Conservation (phyloP, 2,797 vertebrate species). For the Amblyopsis hoosieri region DNA sequence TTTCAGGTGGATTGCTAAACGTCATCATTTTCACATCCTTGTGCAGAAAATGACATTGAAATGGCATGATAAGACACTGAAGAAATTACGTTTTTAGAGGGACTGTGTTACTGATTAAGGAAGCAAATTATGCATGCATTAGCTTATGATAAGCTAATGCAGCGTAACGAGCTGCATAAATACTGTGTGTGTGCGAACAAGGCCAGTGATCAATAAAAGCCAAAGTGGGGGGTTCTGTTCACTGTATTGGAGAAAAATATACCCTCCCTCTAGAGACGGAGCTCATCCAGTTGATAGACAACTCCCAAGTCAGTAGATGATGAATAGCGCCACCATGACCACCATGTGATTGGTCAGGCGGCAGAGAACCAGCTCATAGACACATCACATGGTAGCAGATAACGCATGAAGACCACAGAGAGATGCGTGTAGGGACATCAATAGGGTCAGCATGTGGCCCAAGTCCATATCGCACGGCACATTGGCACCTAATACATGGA, state of each 20-base stretch:
- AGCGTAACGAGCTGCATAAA: not conserved
- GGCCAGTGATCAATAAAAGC: slow-evolving; percentile 33
- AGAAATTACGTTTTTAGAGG: too few relatives aligned
- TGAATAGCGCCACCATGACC: not conserved
- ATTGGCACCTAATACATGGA: slow-evolving; percentile 3
- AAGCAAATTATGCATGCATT: too few relatives aligned
- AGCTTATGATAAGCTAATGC: not conserved
- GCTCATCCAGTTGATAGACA: slow-evolving; percentile 32
- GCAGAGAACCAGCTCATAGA: slow-evolving; percentile 35
- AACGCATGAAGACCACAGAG: too few relatives aligned
- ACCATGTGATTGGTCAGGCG: slow-evolving; percentile 11
- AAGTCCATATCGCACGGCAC: slow-evolving; percentile 16
- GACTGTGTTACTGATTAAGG: too few relatives aligned
- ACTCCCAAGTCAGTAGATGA: slow-evolving; percentile 25
- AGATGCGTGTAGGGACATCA: too few relatives aligned
- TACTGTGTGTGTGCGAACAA: not conserved
- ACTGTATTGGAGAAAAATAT: slow-evolving; percentile 18
- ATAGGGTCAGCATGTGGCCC: not conserved
- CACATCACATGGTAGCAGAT: not conserved
- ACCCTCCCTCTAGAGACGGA: slow-evolving; percentile 3
- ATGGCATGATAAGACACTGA: too few relatives aligned
- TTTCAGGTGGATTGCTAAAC: too few relatives aligned
- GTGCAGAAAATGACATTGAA: too few relatives aligned
- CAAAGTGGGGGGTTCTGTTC: slow-evolving; percentile 12
- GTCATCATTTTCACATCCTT: too few relatives aligned